phyloP scores from a whole-genome alignment of 2,113 vertebrate genomes.

The Benitochromis conjunctus region DNA sequence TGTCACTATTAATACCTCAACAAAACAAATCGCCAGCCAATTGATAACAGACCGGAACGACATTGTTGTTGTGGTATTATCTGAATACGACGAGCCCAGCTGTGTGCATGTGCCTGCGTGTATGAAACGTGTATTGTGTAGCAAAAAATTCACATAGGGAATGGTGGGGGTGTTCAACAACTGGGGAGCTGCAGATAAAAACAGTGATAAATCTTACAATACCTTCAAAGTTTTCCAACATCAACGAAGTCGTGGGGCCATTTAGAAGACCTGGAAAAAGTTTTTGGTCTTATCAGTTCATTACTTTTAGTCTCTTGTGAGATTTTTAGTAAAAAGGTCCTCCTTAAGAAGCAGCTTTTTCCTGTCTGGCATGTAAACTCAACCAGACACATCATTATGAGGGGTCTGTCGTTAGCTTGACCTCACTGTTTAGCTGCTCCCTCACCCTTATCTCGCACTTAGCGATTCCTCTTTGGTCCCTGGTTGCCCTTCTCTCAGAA shows the following conservation, averaged over 20 bases:
- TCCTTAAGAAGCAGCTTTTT: conserved; percentile 6
- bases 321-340: neutral
- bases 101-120: neutral
- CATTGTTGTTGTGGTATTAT: conserved; percentile 21
- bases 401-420: conserved; percentile 13
- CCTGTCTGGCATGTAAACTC: conserved; percentile 19
- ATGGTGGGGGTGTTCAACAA: neutral
- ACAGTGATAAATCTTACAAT: conserved; percentile 17
- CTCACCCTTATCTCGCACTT: neutral
- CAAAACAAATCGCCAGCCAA: conserved; percentile 42
- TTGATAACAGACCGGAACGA: conserved; percentile 30
- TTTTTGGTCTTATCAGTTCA: conserved; percentile 13
- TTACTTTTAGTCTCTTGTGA: conserved; percentile 4
- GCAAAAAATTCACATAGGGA: neutral
- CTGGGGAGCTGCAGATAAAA: neutral
- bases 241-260: neutral
- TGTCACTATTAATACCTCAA: conserved; percentile 34
- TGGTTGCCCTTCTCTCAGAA: neutral
- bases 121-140: neutral
- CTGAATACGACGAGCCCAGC: neutral
- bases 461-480: neutral
- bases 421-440: conserved; percentile 4
- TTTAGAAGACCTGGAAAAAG: neutral
- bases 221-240: neutral
- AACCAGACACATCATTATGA: conserved; percentile 30